Percentiles rank a stretch among this genome's conserved stretches.
These are phyloP conservation scores for Drosophila nigricruria DNA, from an alignment of 2,888 invertebrate species.

Conservation along the genomic window DNA sequence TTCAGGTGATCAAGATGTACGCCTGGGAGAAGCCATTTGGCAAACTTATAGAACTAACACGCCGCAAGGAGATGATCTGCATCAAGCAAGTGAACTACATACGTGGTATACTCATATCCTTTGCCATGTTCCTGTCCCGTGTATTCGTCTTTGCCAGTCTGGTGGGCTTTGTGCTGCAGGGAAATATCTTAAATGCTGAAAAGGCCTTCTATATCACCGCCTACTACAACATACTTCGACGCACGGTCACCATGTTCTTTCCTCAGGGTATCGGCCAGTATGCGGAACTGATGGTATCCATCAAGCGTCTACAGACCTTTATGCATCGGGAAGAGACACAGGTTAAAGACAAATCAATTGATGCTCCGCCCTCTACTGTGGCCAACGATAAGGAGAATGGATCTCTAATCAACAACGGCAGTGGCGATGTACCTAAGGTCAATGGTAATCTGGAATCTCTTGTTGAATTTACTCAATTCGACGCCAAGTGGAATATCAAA, in stretches of 20 bases:
- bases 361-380: not conserved
- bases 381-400: slow-evolving; percentile 49
- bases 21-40: slow-evolving; percentile 97
- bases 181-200: slow-evolving; percentile 92
- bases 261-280: slow-evolving; percentile 89
- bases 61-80: slow-evolving; percentile 87
- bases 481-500: slow-evolving; percentile 89
- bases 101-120: slow-evolving; percentile 91
- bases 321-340: slow-evolving; percentile 88
- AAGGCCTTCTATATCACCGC: slow-evolving; percentile 94
- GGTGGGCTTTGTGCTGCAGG: slow-evolving; percentile 90
- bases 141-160: slow-evolving; percentile 94
- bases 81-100: slow-evolving; percentile 91
- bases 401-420: slow-evolving; percentile 29
- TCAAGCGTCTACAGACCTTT: slow-evolving; percentile 87
- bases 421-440: slow-evolving; percentile 35
- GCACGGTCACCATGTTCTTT: slow-evolving; percentile 94
- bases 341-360: slow-evolving; percentile 72
- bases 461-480: slow-evolving; percentile 87
- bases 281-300: slow-evolving; percentile 88
- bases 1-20: slow-evolving; percentile 98
- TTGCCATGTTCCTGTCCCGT: slow-evolving; percentile 94
- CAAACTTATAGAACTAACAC: slow-evolving; percentile 89
- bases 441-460: slow-evolving; percentile 57
- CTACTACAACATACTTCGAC: slow-evolving; percentile 93